Evolutionary conservation across 2,888 invertebrate species (phyloP).

Genomic region (Nephrotoma guestfalica): DNA sequence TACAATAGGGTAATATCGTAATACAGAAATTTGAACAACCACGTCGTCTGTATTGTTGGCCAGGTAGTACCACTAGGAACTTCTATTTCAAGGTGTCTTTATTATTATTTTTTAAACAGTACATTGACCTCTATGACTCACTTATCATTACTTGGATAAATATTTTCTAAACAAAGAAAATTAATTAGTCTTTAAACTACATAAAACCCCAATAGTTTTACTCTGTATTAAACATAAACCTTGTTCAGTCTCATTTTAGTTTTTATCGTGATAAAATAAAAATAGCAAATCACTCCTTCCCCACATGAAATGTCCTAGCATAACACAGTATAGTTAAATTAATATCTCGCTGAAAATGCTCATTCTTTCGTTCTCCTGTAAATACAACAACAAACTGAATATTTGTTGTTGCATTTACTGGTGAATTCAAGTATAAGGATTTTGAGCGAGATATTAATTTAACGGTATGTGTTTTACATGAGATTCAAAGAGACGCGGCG

Average conservation of each 20-base stretch:
- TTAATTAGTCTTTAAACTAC: neutral
- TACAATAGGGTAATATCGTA: no score
- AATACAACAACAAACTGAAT: no score
- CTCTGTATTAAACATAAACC: neutral
- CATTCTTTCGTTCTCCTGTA: no score
- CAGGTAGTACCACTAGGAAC: no score
- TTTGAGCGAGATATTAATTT: no score
- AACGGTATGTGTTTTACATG: neutral
- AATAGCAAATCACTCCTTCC: neutral
- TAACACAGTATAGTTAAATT: neutral
- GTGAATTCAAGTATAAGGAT: no score
- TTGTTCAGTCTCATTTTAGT: neutral
- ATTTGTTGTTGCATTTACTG: no score
- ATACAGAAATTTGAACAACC: no score
- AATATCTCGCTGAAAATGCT: no score
- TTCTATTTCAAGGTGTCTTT: no score
- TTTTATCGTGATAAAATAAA: neutral
- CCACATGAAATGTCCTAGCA: neutral
- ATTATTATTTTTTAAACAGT: neutral
- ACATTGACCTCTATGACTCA: neutral
- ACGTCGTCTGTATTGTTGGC: no score
- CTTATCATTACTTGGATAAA: neutral
- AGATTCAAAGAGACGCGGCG: neutral
- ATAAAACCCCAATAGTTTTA: neutral
- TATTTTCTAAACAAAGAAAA: neutral